Evolutionary conservation across 2,113 vertebrate genomes (phyloP).

Genomic region (Muntiacus muntjak): DNA sequence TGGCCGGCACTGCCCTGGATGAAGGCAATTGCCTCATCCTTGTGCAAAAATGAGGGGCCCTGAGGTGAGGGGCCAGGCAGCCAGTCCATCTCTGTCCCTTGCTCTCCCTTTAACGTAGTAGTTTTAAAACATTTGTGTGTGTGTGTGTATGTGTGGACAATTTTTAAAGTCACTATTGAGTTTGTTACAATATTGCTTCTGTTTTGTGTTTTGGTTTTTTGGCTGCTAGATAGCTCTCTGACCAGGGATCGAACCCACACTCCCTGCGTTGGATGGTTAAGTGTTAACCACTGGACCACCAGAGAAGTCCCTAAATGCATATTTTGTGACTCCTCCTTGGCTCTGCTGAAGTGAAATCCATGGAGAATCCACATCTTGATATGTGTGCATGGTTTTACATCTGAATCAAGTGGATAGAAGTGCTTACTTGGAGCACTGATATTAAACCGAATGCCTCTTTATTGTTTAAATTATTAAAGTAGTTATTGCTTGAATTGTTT

Average conservation of each 20-base stretch:
- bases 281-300: background rate
- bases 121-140: background rate
- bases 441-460: background rate
- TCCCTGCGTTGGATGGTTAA: background rate
- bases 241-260: accelerated
- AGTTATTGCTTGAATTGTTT: background rate
- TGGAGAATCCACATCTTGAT: background rate
- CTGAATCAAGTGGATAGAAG: background rate
- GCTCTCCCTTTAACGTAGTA: background rate
- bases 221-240: background rate
- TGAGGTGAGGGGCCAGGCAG: background rate
- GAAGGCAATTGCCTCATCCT: background rate
- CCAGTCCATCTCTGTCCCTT: background rate
- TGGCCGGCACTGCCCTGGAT: background rate
- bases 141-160: background rate
- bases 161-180: background rate
- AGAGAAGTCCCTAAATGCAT: background rate
- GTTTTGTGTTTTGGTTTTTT: background rate
- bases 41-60: background rate
- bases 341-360: background rate
- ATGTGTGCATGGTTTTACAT: background rate
- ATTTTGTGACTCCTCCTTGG: background rate
- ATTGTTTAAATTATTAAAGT: background rate
- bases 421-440: background rate
- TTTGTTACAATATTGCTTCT: background rate